Evolutionary conservation across 2,113 vertebrate genomes (phyloP), one percentile per base, ranked within the genome.

Genomic region (Aspiorhynchus laticeps): DNA sequence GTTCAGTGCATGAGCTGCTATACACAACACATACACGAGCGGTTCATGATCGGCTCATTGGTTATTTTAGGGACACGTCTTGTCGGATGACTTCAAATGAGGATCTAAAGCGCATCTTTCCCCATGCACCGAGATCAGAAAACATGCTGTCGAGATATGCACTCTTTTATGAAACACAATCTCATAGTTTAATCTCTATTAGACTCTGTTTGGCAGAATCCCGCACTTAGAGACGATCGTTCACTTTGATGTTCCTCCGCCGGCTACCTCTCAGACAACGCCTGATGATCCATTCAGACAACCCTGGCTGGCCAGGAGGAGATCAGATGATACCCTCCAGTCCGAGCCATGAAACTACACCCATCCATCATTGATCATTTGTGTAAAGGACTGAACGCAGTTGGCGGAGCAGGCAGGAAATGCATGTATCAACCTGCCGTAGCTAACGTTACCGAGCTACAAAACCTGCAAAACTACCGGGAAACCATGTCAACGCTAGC

Each of bases 181-280:
- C 31, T 4, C 10, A 4, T 0, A 8, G 19, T 6, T 24, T 15
- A 24, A 79, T 15, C 28, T 5, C 26, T 10, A 11, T 1, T 21
- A 28, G 21, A 3, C 7, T 0, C 8, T 33, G 7, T 31, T 67
- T 31, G 7, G 38, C 38, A 46, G 1, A 46, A 12, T 12, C 43
- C 12, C 6, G 7, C 7, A 11, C 2, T 80, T 59, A 14, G 10
- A 80, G 8, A n/a, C 2, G 24, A 14, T 26, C 33, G 36, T 63
- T 80, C 43, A 80, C 33, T 31, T 77, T 17, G n/a, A 77, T 65
- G 36, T 76, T 53, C 11, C 36, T 38, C n/a, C n/a, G 33, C 36
- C 24, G 26, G 15, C 31, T 61, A 19, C n/a, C n/a, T n/a, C n/a
- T 75, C 69, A 67, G 83, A 85, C 84, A 88, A 85, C 80, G 80